Conservation (phyloP, 2,888 invertebrate genomes). For the Erannis defoliaria region DNA sequence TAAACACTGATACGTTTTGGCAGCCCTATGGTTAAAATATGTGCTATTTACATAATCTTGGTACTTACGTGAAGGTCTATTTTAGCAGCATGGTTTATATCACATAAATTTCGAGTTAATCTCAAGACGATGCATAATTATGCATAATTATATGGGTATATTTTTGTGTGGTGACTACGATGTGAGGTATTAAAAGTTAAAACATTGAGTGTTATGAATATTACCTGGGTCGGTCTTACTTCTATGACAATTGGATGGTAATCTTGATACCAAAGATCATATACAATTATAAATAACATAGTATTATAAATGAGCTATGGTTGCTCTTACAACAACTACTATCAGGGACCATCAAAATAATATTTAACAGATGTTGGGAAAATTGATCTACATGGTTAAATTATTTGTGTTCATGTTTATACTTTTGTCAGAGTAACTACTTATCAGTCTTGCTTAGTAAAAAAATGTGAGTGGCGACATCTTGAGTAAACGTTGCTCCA, state of each 20-base stretch:
- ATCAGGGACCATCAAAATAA: neutral
- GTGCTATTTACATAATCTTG: conserved; percentile 44
- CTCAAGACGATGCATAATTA: neutral
- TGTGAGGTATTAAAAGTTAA: conserved; percentile 1
- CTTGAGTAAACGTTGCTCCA: conserved; percentile 40
- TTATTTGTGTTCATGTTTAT: neutral
- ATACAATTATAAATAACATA: no score
- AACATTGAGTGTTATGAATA: neutral
- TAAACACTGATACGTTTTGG: conserved; percentile 73
- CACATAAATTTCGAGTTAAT: neutral
- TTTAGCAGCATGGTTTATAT: conserved; percentile 40
- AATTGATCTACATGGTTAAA: conserved; percentile 2
- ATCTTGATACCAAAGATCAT: neutral
- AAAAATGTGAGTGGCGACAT: neutral
- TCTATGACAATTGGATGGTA: neutral
- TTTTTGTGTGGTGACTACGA: conserved; percentile 4
- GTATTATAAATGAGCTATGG: neutral
- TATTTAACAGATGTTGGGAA: neutral
- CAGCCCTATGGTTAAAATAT: conserved; percentile 75
- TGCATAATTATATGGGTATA: conserved; percentile 18
- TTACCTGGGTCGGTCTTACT: no score
- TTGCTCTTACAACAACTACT: neutral
- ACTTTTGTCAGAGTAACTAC: neutral
- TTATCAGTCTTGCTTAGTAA: conserved; percentile 29
- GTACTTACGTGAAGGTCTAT: conserved; percentile 25